phyloP scores from a whole-genome alignment of 2,888 invertebrate species.

The Drosophila subsilvestris region DNA sequence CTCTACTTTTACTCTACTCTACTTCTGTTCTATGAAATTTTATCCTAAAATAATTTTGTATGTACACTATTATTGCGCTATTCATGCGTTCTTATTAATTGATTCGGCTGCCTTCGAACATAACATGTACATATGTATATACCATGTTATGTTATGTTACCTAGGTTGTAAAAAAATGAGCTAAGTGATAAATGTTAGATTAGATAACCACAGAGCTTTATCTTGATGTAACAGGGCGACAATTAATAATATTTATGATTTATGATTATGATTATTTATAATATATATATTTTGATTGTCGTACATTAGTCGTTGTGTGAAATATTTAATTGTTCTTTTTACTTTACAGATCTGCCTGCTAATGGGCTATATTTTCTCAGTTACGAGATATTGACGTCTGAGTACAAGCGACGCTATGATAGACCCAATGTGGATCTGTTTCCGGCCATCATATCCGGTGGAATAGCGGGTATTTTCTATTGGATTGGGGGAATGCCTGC shows the following conservation, averaged over 20 bases:
- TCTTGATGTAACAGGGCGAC: neutral
- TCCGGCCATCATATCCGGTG: constrained; percentile 95
- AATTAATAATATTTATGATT: neutral
- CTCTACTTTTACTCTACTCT: too few species aligned
- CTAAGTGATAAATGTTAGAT: neutral
- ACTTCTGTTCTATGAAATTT: neutral
- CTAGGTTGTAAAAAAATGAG: neutral
- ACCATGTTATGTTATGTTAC: neutral
- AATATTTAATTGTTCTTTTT: constrained; percentile 2
- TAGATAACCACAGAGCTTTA: neutral
- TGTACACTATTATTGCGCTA: neutral
- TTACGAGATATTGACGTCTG: constrained; percentile 94
- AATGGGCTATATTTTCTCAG: constrained; percentile 98
- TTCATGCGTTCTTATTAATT: neutral
- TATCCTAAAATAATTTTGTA: neutral
- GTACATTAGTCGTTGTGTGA: neutral
- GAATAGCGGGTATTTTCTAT: constrained; percentile 97
- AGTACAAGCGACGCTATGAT: constrained; percentile 87
- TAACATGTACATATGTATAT: neutral
- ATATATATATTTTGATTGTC: neutral
- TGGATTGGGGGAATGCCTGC: constrained; percentile 99
- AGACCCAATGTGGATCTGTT: constrained; percentile 84
- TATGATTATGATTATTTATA: too few species aligned
- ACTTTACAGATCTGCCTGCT: constrained; percentile 93
- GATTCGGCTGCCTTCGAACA: neutral